Evolutionary conservation across 2,888 invertebrate genomes (phyloP), one percentile per base, ranked within the genome.

Genomic region (Euphydryas editha): DNA sequence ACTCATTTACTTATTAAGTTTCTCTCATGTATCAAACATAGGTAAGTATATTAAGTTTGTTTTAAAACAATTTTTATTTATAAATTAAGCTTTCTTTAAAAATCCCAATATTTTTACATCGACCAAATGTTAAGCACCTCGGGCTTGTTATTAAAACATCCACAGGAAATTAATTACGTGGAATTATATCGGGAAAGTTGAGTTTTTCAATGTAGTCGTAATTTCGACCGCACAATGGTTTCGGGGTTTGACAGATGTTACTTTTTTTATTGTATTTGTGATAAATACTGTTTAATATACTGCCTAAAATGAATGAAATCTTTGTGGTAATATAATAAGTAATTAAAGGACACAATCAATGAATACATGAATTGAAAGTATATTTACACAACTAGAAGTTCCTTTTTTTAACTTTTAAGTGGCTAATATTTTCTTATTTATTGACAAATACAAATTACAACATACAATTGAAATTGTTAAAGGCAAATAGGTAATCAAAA

Each of bases 81-180:
- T n/a, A n/a, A n/a, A n/a, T n/a, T n/a, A 24, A 4, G 5, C 36
- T 17, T 3, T 36, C 20, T 49, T 51, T 36, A 57, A 59, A 44
- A 24, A 54, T 15, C 30, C 47, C 42, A n/a, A 24, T 56, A 20
- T 59, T 39, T 13, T 47, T 46, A 58, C 81, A 82, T 77, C 78
- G 68, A 77, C 87, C 87, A 85, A 87, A 87, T 87, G 87, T 81
- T 76, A 77, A 68, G 73, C 81, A 85, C 86, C 87, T 80, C 82
- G 70, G 85, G 86, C 77, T 78, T 69, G 73, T 80, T 78, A 78
- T 76, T 72, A 72, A 77, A 75, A 73, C 54, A 62, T 61, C 77
- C 76, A 75, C 76, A 76, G 59, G 71, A 73, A 78, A 80, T 80
- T 80, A 80, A 83, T 83, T 76, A 75, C 72, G 57, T 65, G 56